Conservation (phyloP, 1,140 invertebrate species). For the Bombus confusus region DNA sequence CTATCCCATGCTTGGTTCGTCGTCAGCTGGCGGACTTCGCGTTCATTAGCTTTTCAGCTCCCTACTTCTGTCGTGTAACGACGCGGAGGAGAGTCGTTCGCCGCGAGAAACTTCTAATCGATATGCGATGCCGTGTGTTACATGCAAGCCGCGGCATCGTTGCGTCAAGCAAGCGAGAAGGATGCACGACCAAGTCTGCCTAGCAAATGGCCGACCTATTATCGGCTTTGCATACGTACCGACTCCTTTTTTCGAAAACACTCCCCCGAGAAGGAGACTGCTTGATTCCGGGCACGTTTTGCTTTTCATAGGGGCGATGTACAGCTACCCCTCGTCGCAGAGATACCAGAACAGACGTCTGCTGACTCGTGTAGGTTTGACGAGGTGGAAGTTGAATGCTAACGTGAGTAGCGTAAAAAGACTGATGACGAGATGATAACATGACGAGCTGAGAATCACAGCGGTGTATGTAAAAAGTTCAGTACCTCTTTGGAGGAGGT, state of each 20-base stretch:
- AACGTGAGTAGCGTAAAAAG: too few species aligned
- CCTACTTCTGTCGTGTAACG: neutral
- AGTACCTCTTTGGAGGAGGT: too few species aligned
- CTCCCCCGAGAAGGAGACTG: neutral
- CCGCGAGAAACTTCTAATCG: conserved; percentile 29
- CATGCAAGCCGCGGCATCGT: conserved; percentile 8
- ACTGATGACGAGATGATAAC: too few species aligned
- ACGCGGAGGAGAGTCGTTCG: neutral
- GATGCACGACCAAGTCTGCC: conserved; percentile 30
- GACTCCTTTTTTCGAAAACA: neutral
- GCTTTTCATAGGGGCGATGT: neutral
- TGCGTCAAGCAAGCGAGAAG: conserved; percentile 39
- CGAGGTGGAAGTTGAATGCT: too few species aligned
- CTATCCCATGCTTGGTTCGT: neutral
- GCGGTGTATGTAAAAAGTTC: too few species aligned
- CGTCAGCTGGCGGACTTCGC: neutral
- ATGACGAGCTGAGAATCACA: too few species aligned
- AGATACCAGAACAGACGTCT: neutral
- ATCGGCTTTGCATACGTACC: conserved; percentile 38
- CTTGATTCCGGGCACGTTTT: conserved; percentile 27
- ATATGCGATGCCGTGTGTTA: conserved; percentile 51
- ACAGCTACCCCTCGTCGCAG: neutral
- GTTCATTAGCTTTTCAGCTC: conserved; percentile 18
- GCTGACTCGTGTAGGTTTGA: too few species aligned
- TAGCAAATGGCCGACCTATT: conserved; percentile 42